These are phyloP conservation scores for Raja brachyura DNA, from an alignment of 2,113 vertebrate species.

Conservation along the genomic window DNA sequence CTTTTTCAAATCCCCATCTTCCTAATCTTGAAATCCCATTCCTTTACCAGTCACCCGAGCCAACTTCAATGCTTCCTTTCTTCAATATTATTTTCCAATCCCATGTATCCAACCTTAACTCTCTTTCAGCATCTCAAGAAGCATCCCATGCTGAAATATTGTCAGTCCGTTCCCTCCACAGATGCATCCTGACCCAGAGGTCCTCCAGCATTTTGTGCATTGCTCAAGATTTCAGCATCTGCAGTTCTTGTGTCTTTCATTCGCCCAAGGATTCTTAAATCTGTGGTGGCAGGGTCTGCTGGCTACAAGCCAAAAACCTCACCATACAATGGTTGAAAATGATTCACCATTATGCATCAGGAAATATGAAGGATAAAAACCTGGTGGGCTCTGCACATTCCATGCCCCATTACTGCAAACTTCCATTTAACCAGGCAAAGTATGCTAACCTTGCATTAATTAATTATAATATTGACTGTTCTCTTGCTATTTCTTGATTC, in stretches of 20 bases:
- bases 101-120: not conserved
- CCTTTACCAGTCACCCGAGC: too few species aligned
- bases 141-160: too few species aligned
- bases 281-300: not conserved
- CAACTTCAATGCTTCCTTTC: not conserved
- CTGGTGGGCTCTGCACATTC: not conserved
- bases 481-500: not conserved
- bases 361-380: not conserved
- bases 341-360: not conserved
- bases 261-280: not conserved
- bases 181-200: too few species aligned
- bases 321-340: not conserved
- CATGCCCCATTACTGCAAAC: not conserved
- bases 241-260: too few species aligned
- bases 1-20: not conserved
- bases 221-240: too few species aligned
- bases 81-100: not conserved
- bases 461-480: not conserved
- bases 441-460: not conserved
- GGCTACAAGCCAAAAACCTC: not conserved
- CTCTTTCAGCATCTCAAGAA: not conserved
- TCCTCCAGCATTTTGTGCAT: too few species aligned
- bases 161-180: too few species aligned
- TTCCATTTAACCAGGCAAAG: not conserved
- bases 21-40: not conserved